Evolutionary conservation across 2,888 invertebrate genomes (phyloP).

Genomic region (Teinopalpus imperialis): DNA sequence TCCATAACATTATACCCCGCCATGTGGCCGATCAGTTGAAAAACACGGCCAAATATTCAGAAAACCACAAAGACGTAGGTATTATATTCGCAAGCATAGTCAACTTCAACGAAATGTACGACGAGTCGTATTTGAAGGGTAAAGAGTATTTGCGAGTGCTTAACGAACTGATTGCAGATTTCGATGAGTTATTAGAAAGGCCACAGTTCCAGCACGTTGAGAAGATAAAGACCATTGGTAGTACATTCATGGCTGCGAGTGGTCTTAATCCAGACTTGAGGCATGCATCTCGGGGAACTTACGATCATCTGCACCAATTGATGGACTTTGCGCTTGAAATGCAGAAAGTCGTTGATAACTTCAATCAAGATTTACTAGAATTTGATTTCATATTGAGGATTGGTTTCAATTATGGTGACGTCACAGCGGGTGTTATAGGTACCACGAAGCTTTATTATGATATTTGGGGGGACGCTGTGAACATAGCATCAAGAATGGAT

Average conservation of each 20-base stretch:
- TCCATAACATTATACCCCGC: constrained; percentile 98
- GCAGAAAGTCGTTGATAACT: constrained; percentile 92
- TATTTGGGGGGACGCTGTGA: constrained; percentile 99
- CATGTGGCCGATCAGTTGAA: constrained; percentile 97
- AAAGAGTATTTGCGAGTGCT: constrained; percentile 96
- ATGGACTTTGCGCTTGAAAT: constrained; percentile 97
- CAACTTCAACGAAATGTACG: constrained; percentile 99
- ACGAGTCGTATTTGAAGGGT: constrained; percentile 97
- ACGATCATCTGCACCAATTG: constrained; percentile 91
- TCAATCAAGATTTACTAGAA: constrained; percentile 94
- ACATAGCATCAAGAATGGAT: constrained; percentile 98
- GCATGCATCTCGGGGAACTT: constrained; percentile 84
- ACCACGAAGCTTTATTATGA: constrained; percentile 98
- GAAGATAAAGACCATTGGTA: constrained; percentile 98
- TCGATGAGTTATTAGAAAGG: constrained; percentile 94
- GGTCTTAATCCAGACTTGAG: constrained; percentile 93
- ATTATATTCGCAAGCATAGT: constrained; percentile 98
- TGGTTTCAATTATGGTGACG: constrained; percentile 96
- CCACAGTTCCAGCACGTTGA: constrained; percentile 93
- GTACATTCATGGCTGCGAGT: constrained; percentile 98
- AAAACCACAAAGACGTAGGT: constrained; percentile 95
- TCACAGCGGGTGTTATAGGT: constrained; percentile 98
- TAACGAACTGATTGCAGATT: constrained; percentile 97
- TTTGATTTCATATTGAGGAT: constrained; percentile 93
- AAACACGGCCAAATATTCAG: constrained; percentile 95